Base-by-base conservation (phyloP, 2,113 vertebrate species). In the Syngnathus floridae region DNA sequence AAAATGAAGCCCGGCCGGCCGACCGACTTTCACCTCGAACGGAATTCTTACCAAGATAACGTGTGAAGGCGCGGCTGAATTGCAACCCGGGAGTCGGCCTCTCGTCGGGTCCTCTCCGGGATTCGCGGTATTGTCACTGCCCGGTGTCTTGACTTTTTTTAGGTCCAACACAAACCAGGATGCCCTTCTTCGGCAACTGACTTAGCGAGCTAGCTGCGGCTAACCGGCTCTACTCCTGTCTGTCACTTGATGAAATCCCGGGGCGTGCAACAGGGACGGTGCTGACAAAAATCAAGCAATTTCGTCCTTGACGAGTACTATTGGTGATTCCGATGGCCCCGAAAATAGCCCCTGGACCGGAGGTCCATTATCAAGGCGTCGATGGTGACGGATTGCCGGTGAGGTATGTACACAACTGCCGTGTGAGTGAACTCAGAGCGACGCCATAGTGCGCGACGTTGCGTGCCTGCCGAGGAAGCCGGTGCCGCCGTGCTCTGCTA, bases 311-410 rank as follows among this genome's bases (percentile, higher is more conserved):
- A 31, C 64, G 67, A 84, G 77, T 78, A 83, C 77, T 90, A 87
- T 69, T 88, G 82, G 78, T 71, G 82, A 80, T 66, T 84, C 74
- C 80, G 82, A 81, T 86, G 80, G 75, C 84, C 81, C 85, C 86
- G 69, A 69, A 75, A 82, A 78, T 78, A 88, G 76, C 89, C 88
- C 83, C 83, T 86, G 86, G 88, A 89, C 87, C 84, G 81, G 80
- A 74, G 90, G 86, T 91, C 89, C 90, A 92, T 92, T 79, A 81
- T 90, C 82, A 90, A 88, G 88, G 87, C 87, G 88, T 82, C 84
- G 90, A 92, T 92, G 90, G 88, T 84, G 84, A 85, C 84, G 90
- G 90, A 92, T 92, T 90, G 84, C 87, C 83, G 82, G 82, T 79
- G 54, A 74, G 37, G 80, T 88, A 65, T 82, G 54, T 85, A 83